phyloP scores from a whole-genome alignment of 2,113 vertebrate genomes.

The Varanus komodoensis region DNA sequence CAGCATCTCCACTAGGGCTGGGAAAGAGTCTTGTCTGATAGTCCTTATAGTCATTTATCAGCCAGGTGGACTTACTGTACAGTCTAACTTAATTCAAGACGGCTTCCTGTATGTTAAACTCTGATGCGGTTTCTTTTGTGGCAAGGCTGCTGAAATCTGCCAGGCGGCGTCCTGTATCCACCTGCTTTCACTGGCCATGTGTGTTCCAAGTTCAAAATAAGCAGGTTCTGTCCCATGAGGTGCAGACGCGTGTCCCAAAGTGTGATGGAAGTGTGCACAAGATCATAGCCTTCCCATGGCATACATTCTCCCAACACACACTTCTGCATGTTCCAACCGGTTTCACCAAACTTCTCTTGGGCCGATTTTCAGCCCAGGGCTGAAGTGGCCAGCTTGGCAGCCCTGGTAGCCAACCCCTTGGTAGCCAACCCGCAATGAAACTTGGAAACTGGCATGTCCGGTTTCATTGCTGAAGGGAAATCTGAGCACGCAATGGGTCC shows the following conservation, averaged over 20 bases:
- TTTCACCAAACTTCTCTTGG: neutral
- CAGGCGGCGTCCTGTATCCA: neutral
- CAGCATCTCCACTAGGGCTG: neutral
- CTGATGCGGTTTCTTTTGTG: neutral
- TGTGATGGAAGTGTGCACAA: neutral
- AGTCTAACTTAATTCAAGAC: neutral
- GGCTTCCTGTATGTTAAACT: neutral
- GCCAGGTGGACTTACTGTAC: neutral
- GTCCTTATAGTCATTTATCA: too few species aligned
- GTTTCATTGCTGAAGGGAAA: neutral
- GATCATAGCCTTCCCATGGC: neutral
- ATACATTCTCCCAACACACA: neutral
- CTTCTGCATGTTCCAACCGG: neutral
- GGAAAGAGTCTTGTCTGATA: neutral
- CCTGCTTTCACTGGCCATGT: too few species aligned
- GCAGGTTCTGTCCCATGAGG: neutral
- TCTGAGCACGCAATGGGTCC: neutral
- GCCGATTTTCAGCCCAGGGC: neutral
- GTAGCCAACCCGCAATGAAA: too few species aligned
- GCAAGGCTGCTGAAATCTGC: neutral
- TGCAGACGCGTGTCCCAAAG: neutral
- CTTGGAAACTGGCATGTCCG: too few species aligned
- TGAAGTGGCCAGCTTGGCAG: too few species aligned
- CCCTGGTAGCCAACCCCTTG: too few species aligned
- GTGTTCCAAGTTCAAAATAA: neutral